Conservation (phyloP, 2,797 vertebrate genomes). For the Cynodonichthys magdalenae region DNA sequence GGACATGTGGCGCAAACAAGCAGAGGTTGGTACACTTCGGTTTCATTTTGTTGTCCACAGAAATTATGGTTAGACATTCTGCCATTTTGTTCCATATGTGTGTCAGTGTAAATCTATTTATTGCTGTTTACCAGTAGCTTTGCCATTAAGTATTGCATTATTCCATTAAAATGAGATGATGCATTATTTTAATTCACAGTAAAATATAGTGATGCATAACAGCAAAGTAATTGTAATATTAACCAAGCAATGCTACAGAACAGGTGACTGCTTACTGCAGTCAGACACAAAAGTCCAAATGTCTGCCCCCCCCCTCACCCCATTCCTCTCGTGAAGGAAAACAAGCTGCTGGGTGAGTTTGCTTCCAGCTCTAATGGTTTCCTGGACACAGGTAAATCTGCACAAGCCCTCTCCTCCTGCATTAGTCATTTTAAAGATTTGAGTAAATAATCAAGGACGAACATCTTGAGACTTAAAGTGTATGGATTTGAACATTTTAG, state of each 20-base stretch:
- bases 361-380: slow-evolving; percentile 44
- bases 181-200: neutral
- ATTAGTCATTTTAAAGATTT: neutral
- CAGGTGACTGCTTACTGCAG: slow-evolving; percentile 30
- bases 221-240: slow-evolving; percentile 57
- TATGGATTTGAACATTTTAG: slow-evolving; percentile 33
- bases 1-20: slow-evolving; percentile 99
- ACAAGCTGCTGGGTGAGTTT: slow-evolving; percentile 67
- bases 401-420: slow-evolving; percentile 10
- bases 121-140: slow-evolving; percentile 8
- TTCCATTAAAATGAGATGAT: neutral
- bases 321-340: slow-evolving; percentile 56
- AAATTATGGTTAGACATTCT: slow-evolving; percentile 42
- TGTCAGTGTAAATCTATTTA: slow-evolving; percentile 26
- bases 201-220: slow-evolving; percentile 9
- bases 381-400: slow-evolving; percentile 66
- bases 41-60: slow-evolving; percentile 41
- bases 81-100: slow-evolving; percentile 32
- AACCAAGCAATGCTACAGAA: slow-evolving; percentile 31
- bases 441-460: slow-evolving; percentile 10
- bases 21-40: slow-evolving; percentile 88
- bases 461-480: slow-evolving; percentile 24
- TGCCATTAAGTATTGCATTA: neutral
- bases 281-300: slow-evolving; percentile 33
- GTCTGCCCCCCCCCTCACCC: slow-evolving; percentile 19